A percentile compares a stretch with the other conserved stretches of the same genome.
These are phyloP conservation scores for Tylochromis polylepis DNA, from an alignment of 2,113 vertebrate species.

Conservation along the genomic window DNA sequence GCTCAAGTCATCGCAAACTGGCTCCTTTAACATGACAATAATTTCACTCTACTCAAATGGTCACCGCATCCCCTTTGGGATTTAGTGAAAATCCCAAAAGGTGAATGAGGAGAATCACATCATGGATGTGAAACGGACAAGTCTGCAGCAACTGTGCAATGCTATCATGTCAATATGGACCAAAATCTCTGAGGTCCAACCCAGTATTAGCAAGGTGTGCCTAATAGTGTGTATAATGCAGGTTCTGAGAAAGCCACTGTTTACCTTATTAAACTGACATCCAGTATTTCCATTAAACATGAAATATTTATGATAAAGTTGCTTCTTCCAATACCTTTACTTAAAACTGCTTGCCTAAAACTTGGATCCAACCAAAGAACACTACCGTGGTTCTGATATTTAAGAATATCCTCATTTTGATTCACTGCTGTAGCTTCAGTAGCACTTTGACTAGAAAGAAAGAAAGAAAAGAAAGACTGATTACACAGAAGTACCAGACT, in stretches of 20 bases:
- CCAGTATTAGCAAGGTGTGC: background rate
- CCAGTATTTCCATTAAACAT: background rate
- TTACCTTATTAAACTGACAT: background rate
- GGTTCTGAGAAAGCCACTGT: background rate
- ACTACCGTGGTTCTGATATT: background rate
- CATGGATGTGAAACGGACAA: background rate
- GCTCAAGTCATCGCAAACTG: background rate
- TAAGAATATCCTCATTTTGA: background rate
- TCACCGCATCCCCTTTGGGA: background rate
- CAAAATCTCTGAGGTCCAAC: background rate
- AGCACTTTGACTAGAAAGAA: background rate
- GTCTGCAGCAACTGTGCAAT: background rate
- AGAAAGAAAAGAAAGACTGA: background rate
- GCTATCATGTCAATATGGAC: background rate
- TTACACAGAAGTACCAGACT: background rate
- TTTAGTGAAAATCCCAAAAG: background rate
- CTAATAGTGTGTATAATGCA: background rate
- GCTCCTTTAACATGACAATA: background rate
- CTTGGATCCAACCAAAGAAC: background rate
- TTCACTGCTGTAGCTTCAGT: background rate
- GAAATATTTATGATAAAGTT: background rate
- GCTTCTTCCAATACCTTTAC: background rate
- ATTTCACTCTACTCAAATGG: background rate
- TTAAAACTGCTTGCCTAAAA: background rate
- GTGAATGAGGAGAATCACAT: background rate